These are phyloP conservation scores for Arvicanthis niloticus DNA, from an alignment of 2,113 vertebrate genomes.

Conservation along the genomic window DNA sequence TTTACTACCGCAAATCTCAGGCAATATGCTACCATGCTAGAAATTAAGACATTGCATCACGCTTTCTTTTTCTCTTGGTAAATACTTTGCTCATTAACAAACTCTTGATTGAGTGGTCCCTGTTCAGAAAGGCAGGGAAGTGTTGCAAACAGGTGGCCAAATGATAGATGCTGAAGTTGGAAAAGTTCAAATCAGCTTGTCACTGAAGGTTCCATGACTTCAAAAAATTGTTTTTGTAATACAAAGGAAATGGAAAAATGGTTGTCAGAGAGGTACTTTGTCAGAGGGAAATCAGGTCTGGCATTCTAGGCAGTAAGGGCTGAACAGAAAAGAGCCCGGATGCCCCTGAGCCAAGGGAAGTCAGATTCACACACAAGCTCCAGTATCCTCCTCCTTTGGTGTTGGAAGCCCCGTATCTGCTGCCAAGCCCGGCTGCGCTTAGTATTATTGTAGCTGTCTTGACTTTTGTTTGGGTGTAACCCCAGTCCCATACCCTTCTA, in stretches of 20 bases:
- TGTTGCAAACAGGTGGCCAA: neutral
- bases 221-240: neutral
- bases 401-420: neutral
- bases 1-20: neutral
- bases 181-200: neutral
- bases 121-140: neutral
- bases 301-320: neutral
- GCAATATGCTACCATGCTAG: neutral
- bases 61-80: neutral
- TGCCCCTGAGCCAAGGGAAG: neutral
- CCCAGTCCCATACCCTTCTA: neutral
- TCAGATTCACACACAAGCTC: neutral
- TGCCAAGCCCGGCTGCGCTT: neutral
- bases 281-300: neutral
- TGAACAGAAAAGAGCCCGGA: neutral
- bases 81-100: neutral
- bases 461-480: neutral
- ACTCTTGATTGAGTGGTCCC: neutral
- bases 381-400: neutral
- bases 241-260: neutral
- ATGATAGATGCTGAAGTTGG: neutral
- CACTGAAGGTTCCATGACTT: neutral
- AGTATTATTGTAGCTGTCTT: neutral
- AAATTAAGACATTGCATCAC: fast-evolving
- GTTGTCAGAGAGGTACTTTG: neutral